These are phyloP conservation scores for Coregonus suidteri DNA, from an alignment of 2,797 vertebrate species.

Conservation along the genomic window DNA sequence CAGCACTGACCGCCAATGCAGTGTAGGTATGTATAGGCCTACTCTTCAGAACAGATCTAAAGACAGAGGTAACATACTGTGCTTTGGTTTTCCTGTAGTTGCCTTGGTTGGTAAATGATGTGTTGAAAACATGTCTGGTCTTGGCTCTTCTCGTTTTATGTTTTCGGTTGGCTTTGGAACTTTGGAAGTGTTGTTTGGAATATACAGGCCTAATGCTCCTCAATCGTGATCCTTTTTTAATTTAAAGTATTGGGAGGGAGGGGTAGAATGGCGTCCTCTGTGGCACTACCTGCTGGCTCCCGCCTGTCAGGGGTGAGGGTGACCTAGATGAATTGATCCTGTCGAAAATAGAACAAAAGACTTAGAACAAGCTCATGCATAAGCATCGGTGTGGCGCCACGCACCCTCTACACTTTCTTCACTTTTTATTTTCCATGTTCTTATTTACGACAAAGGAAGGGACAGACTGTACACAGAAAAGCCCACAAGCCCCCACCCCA, in stretches of 20 bases:
- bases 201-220: no score
- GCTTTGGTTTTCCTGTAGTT: no score
- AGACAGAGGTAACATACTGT: no score
- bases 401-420: slow-evolving; percentile 65
- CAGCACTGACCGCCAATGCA: no score
- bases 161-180: neutral
- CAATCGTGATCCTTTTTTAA: neutral
- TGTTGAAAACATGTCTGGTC: no score
- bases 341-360: slow-evolving; percentile 35
- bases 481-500: neutral
- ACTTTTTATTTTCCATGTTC: slow-evolving; percentile 74
- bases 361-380: slow-evolving; percentile 69
- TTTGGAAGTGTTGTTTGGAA: neutral
- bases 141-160: neutral
- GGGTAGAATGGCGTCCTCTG: neutral
- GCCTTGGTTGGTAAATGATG: no score
- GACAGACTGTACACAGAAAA: slow-evolving; percentile 58
- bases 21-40: no score
- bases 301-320: slow-evolving; percentile 5
- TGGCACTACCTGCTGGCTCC: neutral
- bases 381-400: slow-evolving; percentile 56
- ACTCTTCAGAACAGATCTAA: neutral
- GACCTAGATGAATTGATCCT: slow-evolving; percentile 50
- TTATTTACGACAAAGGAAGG: slow-evolving; percentile 66
- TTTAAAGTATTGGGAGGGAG: neutral